Percentiles rank a stretch among this genome's conserved stretches.
These are phyloP conservation scores for Dermatemys mawii DNA, from an alignment of 2,113 vertebrate species.

Conservation along the genomic window DNA sequence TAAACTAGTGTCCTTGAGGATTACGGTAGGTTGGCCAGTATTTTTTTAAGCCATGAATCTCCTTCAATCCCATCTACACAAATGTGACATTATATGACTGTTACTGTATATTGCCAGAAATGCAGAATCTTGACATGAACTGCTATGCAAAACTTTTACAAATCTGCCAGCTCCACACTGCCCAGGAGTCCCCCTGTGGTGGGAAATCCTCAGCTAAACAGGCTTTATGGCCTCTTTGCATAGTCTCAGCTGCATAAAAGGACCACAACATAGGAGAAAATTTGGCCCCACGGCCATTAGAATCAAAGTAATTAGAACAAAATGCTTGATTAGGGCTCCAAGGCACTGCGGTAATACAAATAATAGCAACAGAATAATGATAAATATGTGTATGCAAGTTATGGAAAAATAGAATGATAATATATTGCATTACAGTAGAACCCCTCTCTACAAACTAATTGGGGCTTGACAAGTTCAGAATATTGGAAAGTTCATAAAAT, in stretches of 20 bases:
- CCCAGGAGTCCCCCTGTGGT: not conserved
- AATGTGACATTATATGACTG: not conserved
- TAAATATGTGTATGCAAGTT: not conserved
- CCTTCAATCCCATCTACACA: not conserved
- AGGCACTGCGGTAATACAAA: not conserved
- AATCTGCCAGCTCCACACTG: not conserved
- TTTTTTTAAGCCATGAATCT: not conserved
- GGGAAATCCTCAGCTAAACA: not conserved
- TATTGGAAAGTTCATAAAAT: not conserved
- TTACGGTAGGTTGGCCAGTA: not conserved
- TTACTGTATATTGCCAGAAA: rapidly evolving
- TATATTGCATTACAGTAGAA: not conserved
- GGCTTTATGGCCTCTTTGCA: not conserved
- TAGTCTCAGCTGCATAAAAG: not conserved
- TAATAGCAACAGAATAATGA: not conserved
- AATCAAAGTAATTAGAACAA: not conserved
- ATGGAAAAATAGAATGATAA: not conserved
- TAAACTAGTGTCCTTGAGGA: not conserved
- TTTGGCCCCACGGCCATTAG: not conserved
- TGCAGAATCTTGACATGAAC: not conserved
- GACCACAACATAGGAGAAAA: not conserved
- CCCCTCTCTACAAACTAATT: not conserved
- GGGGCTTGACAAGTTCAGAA: not conserved
- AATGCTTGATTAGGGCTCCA: not conserved
- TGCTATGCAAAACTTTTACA: not conserved